Evolutionary conservation across 2,797 vertebrate species (phyloP), one percentile per base, ranked within the genome.

Genomic region (Poeciliopsis turneri): DNA sequence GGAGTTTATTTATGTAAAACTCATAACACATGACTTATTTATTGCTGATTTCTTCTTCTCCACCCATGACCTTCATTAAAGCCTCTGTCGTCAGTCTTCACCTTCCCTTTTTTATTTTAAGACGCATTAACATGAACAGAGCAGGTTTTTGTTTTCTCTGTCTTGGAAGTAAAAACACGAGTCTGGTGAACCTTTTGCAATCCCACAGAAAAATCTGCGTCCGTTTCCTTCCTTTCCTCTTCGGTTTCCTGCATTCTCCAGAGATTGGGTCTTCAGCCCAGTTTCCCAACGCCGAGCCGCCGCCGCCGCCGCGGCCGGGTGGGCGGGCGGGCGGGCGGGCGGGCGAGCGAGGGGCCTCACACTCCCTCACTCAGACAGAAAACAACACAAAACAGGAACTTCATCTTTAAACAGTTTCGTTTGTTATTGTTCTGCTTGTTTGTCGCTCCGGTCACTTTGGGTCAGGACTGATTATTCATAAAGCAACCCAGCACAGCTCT

Each of bases 361-460:
- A 61, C 61, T 57, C 47, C 69, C 45, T 68, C 25, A 61, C 61
- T 71, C 12, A 39, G 74, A 16, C 1, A 78, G 47, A 53, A 45
- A 74, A 84, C 55, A 75, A 77, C 86, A 81, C 59, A 70, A 76
- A 81, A 85, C 80, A 85, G 80, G 69, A 86, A 80, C 75, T 74
- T 80, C 11, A 74, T 43, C 78, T 79, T 45, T 83, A 77, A 59
- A 81, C 80, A 86, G 75, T 89, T 89, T 87, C 80, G 83, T 2
- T 30, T 87, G 89, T 84, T 78, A 78, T 90, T 91, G 87, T 92
- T 84, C 47, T 76, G 53, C 68, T 64, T 80, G 71, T 78, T 90
- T 85, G 85, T 41, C 15, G 46, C 77, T 75, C 66, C 61, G 72
- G 78, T 74, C 57, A 13, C 43, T 77, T 68, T 69, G 16, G 9